Conservation (phyloP, 2,888 invertebrate species). For the Drosophila mettleri region DNA sequence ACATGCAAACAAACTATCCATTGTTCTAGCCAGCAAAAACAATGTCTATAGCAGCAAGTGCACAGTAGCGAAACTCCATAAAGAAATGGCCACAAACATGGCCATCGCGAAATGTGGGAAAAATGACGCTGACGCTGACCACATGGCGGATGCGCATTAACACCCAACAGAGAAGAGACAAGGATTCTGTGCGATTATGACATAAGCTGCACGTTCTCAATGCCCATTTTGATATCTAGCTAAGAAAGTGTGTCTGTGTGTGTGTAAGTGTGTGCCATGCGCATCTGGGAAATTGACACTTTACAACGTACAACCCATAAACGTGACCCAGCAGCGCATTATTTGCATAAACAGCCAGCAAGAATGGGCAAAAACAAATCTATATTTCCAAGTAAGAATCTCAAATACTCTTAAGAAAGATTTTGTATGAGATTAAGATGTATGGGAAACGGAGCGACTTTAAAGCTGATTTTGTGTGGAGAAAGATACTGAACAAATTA, state of each 20-base stretch:
- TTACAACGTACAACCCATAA: conserved; percentile 74
- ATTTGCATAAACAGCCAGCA: conserved; percentile 68
- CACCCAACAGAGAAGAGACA: conserved; percentile 52
- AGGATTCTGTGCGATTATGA: conserved; percentile 70
- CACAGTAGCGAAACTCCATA: conserved; percentile 65
- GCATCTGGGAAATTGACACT: conserved; percentile 79
- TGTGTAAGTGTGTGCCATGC: conserved; percentile 33
- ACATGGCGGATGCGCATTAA: conserved; percentile 62
- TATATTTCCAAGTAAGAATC: conserved; percentile 13
- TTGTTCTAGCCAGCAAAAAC: conserved; percentile 60
- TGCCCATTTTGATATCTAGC: conserved; percentile 36
- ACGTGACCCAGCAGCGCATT: conserved; percentile 72
- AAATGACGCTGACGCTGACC: conserved; percentile 46
- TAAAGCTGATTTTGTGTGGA: too few species aligned
- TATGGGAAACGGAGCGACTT: background rate
- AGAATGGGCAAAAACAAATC: conserved; percentile 20
- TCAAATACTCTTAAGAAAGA: conserved; percentile 31
- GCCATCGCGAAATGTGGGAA: conserved; percentile 69
- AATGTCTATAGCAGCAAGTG: conserved; percentile 43
- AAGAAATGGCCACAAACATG: conserved; percentile 72
- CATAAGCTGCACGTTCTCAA: conserved; percentile 77
- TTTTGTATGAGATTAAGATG: background rate
- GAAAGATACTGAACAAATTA: too few species aligned
- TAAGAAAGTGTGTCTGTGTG: background rate
- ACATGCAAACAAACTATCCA: conserved; percentile 80